Evolutionary conservation across 2,797 vertebrate genomes (phyloP), one percentile per base, ranked within the genome.

Genomic region (Tragelaphus oryx): DNA sequence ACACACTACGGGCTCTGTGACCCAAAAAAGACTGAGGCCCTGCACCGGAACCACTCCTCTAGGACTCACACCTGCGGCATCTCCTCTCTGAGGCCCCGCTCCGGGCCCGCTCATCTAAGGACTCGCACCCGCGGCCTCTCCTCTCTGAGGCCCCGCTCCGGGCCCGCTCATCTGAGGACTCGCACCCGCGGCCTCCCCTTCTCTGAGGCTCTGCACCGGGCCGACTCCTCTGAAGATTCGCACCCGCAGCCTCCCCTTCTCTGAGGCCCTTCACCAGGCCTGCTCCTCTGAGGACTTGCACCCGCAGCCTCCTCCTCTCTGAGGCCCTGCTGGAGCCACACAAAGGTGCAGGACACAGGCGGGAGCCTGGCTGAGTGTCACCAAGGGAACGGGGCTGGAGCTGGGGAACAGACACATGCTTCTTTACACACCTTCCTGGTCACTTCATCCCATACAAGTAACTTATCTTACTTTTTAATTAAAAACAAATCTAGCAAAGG

Each of bases 331-430:
- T 68, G 18, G 20, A 68, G 10, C 65, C 65, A 20, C n/a, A 75
- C 0, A 14, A 5, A 9, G 5, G 4, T 2, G 18, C 11, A 18
- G 26, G 44, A 12, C 16, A 46, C 1, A 65, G 62, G 62, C 4
- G 2, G 9, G 50, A 6, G 48, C 2, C 17, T 0, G 33, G 50
- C 59, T 33, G 1, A 0, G 48, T 3, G 0, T 50, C 87, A 13
- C 2, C 10, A 16, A 30, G 37, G 24, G 33, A 24, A 2, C 0
- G 1, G 14, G 14, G 80, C 8, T 65, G 14, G 1, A 4, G 8
- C 8, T 9, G 28, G 16, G 28, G 8, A 17, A 33, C 4, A 18
- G n/a, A 18, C 1, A 3, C 16, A 8, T 3, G 18, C 16, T 28
- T 48, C 37, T 46, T 71, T 33, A 30, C 6, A n/a, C 14, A 24